Evolutionary conservation across 2,113 vertebrate genomes (phyloP).

Genomic region (Microcebus ravelobensis): DNA sequence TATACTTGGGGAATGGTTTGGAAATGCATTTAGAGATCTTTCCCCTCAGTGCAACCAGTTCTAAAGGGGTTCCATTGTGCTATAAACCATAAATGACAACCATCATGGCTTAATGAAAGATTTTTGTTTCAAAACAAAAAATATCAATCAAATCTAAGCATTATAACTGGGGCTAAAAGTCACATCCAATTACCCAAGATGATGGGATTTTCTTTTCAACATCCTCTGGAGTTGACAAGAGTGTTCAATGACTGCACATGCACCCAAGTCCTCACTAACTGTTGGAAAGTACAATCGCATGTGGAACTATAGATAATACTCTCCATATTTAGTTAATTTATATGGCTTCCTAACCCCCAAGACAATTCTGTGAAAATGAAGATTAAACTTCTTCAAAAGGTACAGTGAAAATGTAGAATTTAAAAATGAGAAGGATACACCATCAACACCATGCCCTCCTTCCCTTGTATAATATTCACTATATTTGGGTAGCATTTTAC

Average conservation of each 20-base stretch:
- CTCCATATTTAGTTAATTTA: not conserved
- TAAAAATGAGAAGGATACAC: not conserved
- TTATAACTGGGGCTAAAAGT: not conserved
- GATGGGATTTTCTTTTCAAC: not conserved
- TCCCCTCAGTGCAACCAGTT: not conserved
- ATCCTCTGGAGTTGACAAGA: not conserved
- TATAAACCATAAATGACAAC: not conserved
- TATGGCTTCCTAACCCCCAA: not conserved
- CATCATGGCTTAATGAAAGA: not conserved
- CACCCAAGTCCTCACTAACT: not conserved
- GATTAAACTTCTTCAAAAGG: constrained; percentile 27
- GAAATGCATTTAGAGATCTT: not conserved
- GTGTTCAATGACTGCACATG: not conserved
- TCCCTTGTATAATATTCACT: not conserved
- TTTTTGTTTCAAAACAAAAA: constrained; percentile 20
- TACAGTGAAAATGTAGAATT: constrained; percentile 32
- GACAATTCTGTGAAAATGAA: not conserved
- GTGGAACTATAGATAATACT: not conserved
- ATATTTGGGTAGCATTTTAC: not conserved
- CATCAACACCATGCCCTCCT: not conserved
- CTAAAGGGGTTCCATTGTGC: not conserved
- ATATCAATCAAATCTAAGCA: not conserved
- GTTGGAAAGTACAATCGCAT: not conserved
- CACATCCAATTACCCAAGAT: not conserved
- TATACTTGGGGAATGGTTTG: not conserved